These are phyloP conservation scores for Tangara arthus DNA, from an alignment of 2,797 vertebrate genomes.

Conservation along the genomic window DNA sequence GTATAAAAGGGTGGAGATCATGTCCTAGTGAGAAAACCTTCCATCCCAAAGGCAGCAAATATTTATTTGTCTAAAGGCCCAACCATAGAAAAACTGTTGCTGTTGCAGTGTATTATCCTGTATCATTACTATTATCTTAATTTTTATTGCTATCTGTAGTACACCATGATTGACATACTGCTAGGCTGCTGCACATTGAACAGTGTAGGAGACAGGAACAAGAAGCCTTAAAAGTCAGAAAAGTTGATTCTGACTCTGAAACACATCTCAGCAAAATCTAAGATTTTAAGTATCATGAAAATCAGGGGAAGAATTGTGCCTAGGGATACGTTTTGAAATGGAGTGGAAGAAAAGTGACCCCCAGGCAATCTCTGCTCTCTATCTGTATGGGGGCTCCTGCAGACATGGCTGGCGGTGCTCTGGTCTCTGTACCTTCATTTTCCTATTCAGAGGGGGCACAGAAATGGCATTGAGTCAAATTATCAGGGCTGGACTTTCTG, in stretches of 20 bases:
- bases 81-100: neutral
- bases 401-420: rapidly evolving
- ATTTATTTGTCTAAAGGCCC: neutral
- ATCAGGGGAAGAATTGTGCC: neutral
- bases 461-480: rapidly evolving
- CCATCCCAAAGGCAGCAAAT: neutral
- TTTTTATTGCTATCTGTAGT: neutral
- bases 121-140: neutral
- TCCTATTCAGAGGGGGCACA: rapidly evolving
- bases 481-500: neutral
- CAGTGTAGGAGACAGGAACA: neutral
- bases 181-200: neutral
- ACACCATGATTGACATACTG: neutral
- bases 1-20: neutral
- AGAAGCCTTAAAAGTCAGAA: neutral
- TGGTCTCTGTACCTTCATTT: neutral
- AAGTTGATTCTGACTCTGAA: neutral
- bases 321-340: neutral
- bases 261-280: neutral
- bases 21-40: neutral
- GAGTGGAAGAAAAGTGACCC: neutral
- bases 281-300: neutral
- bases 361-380: neutral
- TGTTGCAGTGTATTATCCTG: neutral
- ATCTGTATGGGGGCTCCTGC: neutral